Percentiles rank a stretch among this genome's conserved stretches.
Evolutionary conservation across 2,113 vertebrate species (phyloP).

Genomic region (Heptranchias perlo): DNA sequence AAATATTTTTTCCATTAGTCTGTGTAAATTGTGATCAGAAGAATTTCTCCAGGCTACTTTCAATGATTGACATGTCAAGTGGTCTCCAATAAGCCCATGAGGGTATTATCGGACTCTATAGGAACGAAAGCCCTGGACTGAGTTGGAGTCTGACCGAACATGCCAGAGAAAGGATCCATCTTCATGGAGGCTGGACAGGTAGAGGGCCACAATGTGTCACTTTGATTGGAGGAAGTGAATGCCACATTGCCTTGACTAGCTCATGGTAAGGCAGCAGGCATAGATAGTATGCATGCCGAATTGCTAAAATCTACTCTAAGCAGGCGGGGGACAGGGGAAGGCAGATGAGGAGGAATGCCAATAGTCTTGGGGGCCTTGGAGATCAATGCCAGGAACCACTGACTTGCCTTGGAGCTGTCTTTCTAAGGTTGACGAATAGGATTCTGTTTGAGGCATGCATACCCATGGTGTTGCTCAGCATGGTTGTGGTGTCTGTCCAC

Average conservation of each 20-base stretch:
- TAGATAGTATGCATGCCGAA: neutral
- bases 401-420: neutral
- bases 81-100: neutral
- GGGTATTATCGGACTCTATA: neutral
- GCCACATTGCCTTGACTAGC: neutral
- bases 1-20: neutral
- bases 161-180: neutral
- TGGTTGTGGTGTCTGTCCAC: neutral
- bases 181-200: neutral
- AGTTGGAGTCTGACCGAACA: neutral
- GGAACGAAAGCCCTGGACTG: neutral
- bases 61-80: too few relatives aligned
- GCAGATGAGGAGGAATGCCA: neutral
- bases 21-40: neutral
- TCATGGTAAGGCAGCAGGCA: neutral
- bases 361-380: neutral
- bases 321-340: neutral
- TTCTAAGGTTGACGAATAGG: neutral
- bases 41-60: neutral
- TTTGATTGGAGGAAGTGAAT: neutral
- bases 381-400: neutral
- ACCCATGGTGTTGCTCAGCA: neutral
- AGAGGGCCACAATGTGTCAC: neutral
- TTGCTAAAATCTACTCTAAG: neutral
- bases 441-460: neutral